phyloP scores from a whole-genome alignment of 2,113 vertebrate species.

The Laticauda laticaudata region DNA sequence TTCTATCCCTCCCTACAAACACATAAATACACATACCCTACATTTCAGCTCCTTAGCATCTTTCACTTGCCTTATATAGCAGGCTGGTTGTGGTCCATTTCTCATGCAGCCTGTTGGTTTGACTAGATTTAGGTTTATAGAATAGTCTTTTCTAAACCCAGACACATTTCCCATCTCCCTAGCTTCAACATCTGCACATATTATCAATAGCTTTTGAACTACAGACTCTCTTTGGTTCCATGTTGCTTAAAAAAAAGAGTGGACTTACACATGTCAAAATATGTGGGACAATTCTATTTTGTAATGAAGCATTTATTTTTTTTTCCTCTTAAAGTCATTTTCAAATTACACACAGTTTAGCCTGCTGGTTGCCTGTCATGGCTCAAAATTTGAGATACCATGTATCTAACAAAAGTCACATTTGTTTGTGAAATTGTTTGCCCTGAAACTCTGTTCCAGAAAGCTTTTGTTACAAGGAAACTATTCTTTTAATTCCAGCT shows the following conservation, averaged over 20 bases:
- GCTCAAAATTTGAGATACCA: background rate
- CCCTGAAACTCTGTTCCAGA: background rate
- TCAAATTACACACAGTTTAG: background rate
- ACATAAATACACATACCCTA: background rate
- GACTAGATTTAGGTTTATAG: background rate
- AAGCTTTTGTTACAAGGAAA: background rate
- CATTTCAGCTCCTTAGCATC: background rate
- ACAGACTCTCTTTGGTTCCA: background rate
- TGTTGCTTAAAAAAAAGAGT: background rate
- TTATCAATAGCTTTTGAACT: background rate
- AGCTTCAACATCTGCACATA: background rate
- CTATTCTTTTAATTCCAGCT: background rate
- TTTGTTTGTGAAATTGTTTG: background rate
- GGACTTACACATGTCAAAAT: background rate
- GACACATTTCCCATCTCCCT: background rate
- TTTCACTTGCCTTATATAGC: background rate
- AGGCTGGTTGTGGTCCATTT: background rate
- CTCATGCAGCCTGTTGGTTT: background rate
- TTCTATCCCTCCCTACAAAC: background rate
- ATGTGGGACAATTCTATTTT: background rate
- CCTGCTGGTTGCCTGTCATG: background rate
- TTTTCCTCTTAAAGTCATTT: background rate
- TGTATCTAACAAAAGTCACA: background rate
- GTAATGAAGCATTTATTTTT: background rate
- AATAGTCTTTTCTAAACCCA: background rate